Conservation (phyloP, 2,113 vertebrate genomes). For the Castor canadensis region DNA sequence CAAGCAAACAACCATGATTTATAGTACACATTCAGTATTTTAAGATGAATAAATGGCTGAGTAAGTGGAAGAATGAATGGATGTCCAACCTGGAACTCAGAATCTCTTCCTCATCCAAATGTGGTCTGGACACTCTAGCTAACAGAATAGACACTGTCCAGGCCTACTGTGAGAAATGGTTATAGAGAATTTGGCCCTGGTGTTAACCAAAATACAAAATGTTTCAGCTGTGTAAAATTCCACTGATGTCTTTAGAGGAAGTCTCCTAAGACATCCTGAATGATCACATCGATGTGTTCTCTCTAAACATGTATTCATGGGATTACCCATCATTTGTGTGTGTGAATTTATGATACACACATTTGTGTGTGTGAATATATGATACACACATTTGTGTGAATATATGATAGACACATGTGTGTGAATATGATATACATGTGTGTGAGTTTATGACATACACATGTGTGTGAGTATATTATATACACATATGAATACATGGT, state of each 20-base stretch:
- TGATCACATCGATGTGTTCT: neutral
- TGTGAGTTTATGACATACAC: neutral
- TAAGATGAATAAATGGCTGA: constrained; percentile 7
- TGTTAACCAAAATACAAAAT: neutral
- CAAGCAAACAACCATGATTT: neutral
- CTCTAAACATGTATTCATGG: neutral
- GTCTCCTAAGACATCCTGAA: neutral
- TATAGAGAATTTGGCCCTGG: neutral
- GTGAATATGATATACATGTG: neutral
- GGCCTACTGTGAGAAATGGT: neutral
- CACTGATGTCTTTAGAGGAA: neutral
- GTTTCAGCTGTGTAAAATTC: neutral
- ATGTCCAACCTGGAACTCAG: neutral
- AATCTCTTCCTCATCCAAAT: neutral
- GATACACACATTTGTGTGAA: neutral
- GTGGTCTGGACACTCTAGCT: neutral
- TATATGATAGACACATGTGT: no score
- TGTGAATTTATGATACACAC: neutral
- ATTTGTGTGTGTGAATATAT: neutral
- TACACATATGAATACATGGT: neutral
- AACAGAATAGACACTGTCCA: neutral
- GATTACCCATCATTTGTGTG: neutral
- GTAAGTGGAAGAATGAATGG: neutral
- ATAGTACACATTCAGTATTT: neutral
- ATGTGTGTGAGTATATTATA: neutral